Base-by-base conservation (phyloP, 2,797 vertebrate genomes). In the Emys orbicularis region DNA sequence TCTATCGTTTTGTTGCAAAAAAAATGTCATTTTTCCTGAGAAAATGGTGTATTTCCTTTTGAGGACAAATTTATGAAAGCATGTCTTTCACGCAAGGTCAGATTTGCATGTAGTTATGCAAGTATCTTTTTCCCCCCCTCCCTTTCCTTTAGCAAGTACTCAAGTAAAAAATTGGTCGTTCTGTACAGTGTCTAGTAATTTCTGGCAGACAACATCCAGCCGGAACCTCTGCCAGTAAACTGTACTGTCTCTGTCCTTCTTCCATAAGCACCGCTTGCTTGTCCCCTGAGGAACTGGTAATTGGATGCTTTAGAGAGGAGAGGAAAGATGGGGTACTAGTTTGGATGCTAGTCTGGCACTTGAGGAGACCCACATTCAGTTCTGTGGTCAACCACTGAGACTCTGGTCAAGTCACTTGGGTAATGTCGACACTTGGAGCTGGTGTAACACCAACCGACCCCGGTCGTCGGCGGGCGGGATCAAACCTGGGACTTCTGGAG, bases 181-280 rank as follows among this genome's bases (percentile, higher is more conserved):
- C 8, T 89, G 1, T 31, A 49, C 27, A 31, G 44, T 5, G 25
- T 49, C 15, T 31, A 47, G 41, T 49, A 49, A 77, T 77, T 77
- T 77, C 16, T 77, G 74, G 74, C 74, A 49, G 74, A 31, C 41
- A 29, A 49, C 44, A 49, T 44, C 8, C 23, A 77, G 74, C 74
- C 7, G 44, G 74, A 76, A 29, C 41, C 44, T 76, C 72, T 76
- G 74, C 74, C 74, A 49, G 27, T 76, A 47, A 47, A 49, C 74
- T 76, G 27, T 79, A 13, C 53, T 77, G 44, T 79, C 29, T 81
- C 3, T 68, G 8, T 88, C 41, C 57, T 84, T 93, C n/a, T 68
- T 92, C 25, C 21, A 61, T 68, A 79, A 18, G 44, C 34, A 82
- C 50, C 80, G 27, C 94, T 84, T 88, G 49, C 29, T 72, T 89